Evolutionary conservation across 1,140 invertebrate genomes (phyloP), one percentile per base, ranked within the genome.

Genomic region (Varroa destructor): DNA sequence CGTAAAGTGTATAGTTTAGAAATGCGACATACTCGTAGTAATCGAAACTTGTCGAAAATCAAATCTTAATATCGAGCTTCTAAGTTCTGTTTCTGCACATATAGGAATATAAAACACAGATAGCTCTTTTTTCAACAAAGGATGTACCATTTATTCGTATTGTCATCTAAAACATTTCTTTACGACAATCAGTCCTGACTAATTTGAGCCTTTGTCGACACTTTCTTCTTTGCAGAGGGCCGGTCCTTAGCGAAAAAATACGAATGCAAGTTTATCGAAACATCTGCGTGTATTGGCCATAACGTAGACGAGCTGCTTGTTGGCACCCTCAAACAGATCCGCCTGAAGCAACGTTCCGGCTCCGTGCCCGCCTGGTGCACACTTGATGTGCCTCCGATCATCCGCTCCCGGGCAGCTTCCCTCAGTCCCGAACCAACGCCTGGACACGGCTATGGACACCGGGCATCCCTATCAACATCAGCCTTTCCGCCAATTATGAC

Each of bases 181-280:
- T 25, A 25, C 25, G 25, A 25, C 25, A 25, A 25, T 25, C 25
- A 25, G 25, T 25, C 25, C 25, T 25, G 25, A 25, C 25, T 25
- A 25, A 25, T 25, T 25, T 25, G 25, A 25, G 25, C 25, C 25
- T 25, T 25, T 25, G 25, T 25, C 25, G 25, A 25, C 25, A 25
- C 25, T 25, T 25, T 25, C 25, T 25, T 58, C 73, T 73, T 84
- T 84, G 2, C 85, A 93, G 91, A 93, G 79, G 91, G 91, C 5
- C 92, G 90, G 80, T 83, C 85, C 43, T 84, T 92, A 81, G 91
- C 91, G 36, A 89, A 86, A 1, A 85, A 86, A 0, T 91, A 90
- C 81, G 90, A 93, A 78, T 92, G 89, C 80, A 93, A 94, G 80
- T 93, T 92, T 80, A 93, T 93, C 77, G 91, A 94, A 79, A 93